Conservation (phyloP, 2,888 invertebrate species). For the Psococerastis gibbosa region DNA sequence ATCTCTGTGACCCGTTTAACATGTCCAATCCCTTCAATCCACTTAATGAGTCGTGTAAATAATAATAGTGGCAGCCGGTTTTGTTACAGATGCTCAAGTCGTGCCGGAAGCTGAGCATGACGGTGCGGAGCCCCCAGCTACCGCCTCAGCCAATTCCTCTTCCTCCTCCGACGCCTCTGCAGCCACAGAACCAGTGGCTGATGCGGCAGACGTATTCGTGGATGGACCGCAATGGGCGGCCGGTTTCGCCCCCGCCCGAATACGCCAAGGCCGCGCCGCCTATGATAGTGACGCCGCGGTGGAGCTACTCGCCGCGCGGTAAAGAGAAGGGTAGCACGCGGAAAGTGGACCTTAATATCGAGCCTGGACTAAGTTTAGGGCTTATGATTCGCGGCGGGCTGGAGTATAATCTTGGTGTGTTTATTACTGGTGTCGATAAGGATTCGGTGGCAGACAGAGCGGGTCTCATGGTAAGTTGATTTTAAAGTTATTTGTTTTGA, state of each 20-base stretch:
- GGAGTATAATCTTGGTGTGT: slow-evolving; percentile 89
- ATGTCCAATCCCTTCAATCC: no score
- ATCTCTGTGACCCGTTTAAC: no score
- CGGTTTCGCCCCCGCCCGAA: slow-evolving; percentile 67
- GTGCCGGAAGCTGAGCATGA: slow-evolving; percentile 73
- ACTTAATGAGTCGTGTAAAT: no score
- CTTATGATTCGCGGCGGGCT: slow-evolving; percentile 89
- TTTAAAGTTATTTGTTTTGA: neutral
- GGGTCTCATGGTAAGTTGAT: slow-evolving; percentile 54
- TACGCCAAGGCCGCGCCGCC: slow-evolving; percentile 27
- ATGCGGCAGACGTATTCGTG: slow-evolving; percentile 75
- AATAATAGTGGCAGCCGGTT: no score
- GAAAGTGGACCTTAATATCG: slow-evolving; percentile 63
- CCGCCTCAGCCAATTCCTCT: slow-evolving; percentile 20
- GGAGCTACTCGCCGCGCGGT: slow-evolving; percentile 24
- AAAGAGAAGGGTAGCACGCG: slow-evolving; percentile 41
- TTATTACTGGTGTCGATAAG: slow-evolving; percentile 87
- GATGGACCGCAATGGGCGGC: slow-evolving; percentile 83
- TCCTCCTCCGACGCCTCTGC: slow-evolving; percentile 17
- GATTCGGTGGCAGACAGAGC: slow-evolving; percentile 83
- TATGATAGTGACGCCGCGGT: slow-evolving; percentile 22
- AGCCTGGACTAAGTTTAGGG: slow-evolving; percentile 78
- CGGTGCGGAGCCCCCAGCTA: slow-evolving; percentile 62
- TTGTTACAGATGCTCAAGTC: slow-evolving; percentile 67
- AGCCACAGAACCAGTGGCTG: slow-evolving; percentile 24